Conservation (phyloP, 2,888 invertebrate genomes). For the Strigamia transsilvanica region DNA sequence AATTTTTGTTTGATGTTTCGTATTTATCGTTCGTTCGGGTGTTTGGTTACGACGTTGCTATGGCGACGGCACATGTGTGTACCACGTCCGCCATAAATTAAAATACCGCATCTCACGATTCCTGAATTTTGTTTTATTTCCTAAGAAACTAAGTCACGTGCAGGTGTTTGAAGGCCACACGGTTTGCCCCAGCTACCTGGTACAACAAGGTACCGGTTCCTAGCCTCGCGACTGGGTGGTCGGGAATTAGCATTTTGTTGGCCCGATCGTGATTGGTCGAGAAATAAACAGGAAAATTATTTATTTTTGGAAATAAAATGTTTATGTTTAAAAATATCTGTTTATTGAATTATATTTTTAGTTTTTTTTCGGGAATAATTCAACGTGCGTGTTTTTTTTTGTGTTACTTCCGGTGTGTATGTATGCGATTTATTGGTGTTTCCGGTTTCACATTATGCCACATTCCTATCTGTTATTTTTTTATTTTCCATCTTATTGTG, state of each 20-base stretch:
- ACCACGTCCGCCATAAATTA: constrained; percentile 5
- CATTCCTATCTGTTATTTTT: background rate
- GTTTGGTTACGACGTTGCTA: background rate
- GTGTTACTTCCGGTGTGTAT: background rate
- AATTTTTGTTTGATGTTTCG: background rate
- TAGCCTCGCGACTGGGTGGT: background rate
- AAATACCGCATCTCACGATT: constrained; percentile 12
- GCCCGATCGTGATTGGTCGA: background rate
- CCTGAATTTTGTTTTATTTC: constrained; percentile 40
- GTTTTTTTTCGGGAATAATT: too few species aligned
- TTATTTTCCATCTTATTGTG: background rate
- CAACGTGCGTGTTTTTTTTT: too few species aligned
- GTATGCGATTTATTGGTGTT: background rate
- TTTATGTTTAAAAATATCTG: too few species aligned
- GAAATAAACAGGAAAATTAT: background rate
- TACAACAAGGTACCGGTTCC: constrained; percentile 44
- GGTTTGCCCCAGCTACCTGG: constrained; percentile 46
- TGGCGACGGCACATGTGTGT: constrained; percentile 2
- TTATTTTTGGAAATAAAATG: background rate
- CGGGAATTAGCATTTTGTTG: background rate
- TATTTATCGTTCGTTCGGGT: background rate
- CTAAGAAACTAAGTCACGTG: constrained; percentile 34
- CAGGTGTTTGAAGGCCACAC: constrained; percentile 49
- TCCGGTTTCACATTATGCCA: background rate
- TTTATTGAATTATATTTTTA: too few species aligned